These are phyloP conservation scores for Trematomus bernacchii DNA, from an alignment of 2,797 vertebrate genomes.

Conservation along the genomic window DNA sequence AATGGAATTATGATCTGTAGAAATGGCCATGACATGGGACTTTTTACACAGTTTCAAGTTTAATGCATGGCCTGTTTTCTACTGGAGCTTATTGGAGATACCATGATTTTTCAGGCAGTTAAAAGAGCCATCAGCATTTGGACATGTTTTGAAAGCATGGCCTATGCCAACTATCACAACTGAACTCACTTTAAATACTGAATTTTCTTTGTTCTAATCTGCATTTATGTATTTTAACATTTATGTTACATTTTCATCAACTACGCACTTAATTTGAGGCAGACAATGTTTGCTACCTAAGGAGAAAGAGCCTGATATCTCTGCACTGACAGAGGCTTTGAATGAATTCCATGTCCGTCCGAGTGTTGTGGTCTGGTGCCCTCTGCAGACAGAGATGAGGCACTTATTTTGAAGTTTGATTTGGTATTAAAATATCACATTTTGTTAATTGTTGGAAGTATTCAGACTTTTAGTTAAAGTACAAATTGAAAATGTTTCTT, in stretches of 20 bases:
- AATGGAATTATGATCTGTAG: no score
- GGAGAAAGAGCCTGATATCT: background rate
- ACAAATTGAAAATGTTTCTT: background rate
- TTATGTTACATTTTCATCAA: background rate
- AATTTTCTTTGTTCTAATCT: background rate
- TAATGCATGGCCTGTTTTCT: constrained; percentile 22
- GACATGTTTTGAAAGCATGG: background rate
- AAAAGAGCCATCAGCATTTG: background rate
- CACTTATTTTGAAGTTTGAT: constrained; percentile 3
- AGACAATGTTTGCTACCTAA: background rate
- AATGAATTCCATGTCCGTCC: background rate
- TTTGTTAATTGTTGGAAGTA: background rate
- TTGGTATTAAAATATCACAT: background rate
- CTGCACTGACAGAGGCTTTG: background rate
- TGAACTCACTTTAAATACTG: background rate
- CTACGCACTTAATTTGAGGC: background rate
- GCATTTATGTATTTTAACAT: background rate
- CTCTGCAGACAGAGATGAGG: constrained; percentile 58
- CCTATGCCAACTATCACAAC: background rate
- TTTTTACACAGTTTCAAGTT: constrained; percentile 11
- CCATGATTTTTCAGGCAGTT: background rate
- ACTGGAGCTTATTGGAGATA: background rate
- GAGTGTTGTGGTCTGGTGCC: constrained; percentile 62
- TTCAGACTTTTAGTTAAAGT: constrained; percentile 1
- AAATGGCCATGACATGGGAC: no score